Conservation (phyloP, 2,888 invertebrate genomes). For the Drosophila aldrichi region DNA sequence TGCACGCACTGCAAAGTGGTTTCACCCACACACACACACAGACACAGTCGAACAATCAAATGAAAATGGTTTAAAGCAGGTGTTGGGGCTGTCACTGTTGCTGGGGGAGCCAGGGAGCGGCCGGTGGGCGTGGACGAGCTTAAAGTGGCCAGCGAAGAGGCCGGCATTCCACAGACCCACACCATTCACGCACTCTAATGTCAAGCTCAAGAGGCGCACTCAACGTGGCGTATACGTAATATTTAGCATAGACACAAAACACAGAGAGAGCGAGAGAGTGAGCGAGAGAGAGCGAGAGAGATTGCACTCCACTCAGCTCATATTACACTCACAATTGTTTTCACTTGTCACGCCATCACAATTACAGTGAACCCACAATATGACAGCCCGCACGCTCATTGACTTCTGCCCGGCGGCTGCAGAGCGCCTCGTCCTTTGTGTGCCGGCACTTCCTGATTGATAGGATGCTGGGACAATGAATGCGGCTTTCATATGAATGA, state of each 20-base stretch:
- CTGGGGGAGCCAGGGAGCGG: background rate
- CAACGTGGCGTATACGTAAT: conserved; percentile 54
- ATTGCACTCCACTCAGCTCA: conserved; percentile 8
- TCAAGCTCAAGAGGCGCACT: conserved; percentile 14
- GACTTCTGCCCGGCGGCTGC: conserved; percentile 7
- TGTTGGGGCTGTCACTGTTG: background rate
- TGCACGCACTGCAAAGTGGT: conserved; percentile 21
- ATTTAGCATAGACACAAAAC: conserved; percentile 11
- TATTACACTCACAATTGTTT: conserved; percentile 17
- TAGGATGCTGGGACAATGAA: background rate
- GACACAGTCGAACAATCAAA: background rate
- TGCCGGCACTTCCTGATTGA: background rate
- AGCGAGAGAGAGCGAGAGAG: background rate
- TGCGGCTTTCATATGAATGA: conserved; percentile 1
- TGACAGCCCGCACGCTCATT: conserved; percentile 3
- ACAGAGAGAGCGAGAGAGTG: background rate
- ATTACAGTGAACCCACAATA: conserved; percentile 26
- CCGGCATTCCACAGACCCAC: conserved; percentile 54
- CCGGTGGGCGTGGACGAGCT: background rate
- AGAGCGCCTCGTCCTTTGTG: background rate
- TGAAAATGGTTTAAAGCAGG: background rate
- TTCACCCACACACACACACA: background rate
- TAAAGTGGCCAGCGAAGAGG: conserved; percentile 46
- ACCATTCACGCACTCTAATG: conserved; percentile 21
- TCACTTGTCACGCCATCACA: conserved; percentile 39